Conservation (phyloP, 2,113 vertebrate genomes). For the Macrotis lagotis region DNA sequence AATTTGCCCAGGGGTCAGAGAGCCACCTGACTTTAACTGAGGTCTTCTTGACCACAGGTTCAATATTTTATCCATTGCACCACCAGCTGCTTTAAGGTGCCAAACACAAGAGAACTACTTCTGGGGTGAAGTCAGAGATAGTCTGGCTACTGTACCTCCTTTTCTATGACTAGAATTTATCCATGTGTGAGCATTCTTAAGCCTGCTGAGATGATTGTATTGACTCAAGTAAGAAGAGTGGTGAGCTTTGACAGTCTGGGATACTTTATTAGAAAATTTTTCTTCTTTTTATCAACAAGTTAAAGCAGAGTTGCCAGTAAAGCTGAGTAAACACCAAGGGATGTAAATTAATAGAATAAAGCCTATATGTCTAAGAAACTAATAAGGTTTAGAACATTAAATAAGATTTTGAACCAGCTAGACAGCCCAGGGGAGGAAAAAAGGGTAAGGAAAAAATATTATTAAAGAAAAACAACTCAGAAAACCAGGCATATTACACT, state of each 20-base stretch:
- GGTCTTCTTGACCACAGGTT: background rate
- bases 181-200: background rate
- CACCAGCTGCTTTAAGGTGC: background rate
- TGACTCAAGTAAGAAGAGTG: background rate
- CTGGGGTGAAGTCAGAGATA: background rate
- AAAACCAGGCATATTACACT: background rate
- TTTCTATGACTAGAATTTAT: background rate
- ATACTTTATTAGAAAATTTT: background rate
- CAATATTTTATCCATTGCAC: background rate
- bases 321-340: background rate
- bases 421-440: slow-evolving; percentile 13
- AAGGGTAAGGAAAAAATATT: background rate
- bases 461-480: background rate
- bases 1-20: background rate
- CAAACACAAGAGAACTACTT: background rate
- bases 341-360: slow-evolving; percentile 20
- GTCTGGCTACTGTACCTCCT: background rate
- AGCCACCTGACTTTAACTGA: background rate
- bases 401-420: slow-evolving; percentile 6
- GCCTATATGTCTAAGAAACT: slow-evolving; percentile 31
- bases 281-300: slow-evolving; percentile 18
- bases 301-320: slow-evolving; percentile 16
- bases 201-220: background rate
- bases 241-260: background rate
- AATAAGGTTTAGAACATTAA: slow-evolving; percentile 13